Base-by-base conservation (phyloP, 2,797 vertebrate species). In the Sebastes baramenuke region DNA sequence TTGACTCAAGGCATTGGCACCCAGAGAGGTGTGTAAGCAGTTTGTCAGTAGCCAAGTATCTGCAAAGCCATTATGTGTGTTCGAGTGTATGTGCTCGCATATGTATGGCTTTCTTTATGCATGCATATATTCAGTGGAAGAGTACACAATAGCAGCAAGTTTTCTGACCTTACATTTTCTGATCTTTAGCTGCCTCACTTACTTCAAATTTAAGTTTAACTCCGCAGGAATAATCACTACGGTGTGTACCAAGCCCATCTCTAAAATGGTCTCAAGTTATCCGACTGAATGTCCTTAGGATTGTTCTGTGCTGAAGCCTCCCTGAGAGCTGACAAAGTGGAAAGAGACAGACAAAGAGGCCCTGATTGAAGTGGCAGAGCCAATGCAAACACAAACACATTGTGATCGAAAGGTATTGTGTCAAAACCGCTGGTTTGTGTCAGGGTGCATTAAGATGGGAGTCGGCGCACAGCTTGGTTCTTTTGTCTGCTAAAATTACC, bases 401-500 rank as follows among this genome's bases (percentile, higher is more conserved):
- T 91, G 77, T 88, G 87, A 94, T 88, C 38, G 86, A 92, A 89
- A 81, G 79, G 72, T 75, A 81, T 85, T 81, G 81, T 91, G 88
- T 88, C 89, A 88, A 86, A 90, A 84, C 80, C 1, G 6, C 68
- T 80, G 22, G 14, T 88, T 90, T 89, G 77, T 86, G 85, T 93
- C 86, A 93, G 61, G 66, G 75, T 60, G 62, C 75, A 87, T 93
- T 92, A 88, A 87, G 82, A 87, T 84, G 72, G 67, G 71, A 83
- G 85, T 91, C 72, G 10, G 52, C 25, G 20, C 78, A 80, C 78
- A 83, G 76, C 83, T 77, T 72, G 79, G 52, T 66, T 87, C 86
- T 85, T 88, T 91, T 88, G 81, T 92, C 38, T 92, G 78, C 78
- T 85, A 78, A 91, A 93, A 92, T 93, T 88, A 91, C 84, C 76